Conservation (phyloP, 2,113 vertebrate species). For the Gambusia holbrooki region DNA sequence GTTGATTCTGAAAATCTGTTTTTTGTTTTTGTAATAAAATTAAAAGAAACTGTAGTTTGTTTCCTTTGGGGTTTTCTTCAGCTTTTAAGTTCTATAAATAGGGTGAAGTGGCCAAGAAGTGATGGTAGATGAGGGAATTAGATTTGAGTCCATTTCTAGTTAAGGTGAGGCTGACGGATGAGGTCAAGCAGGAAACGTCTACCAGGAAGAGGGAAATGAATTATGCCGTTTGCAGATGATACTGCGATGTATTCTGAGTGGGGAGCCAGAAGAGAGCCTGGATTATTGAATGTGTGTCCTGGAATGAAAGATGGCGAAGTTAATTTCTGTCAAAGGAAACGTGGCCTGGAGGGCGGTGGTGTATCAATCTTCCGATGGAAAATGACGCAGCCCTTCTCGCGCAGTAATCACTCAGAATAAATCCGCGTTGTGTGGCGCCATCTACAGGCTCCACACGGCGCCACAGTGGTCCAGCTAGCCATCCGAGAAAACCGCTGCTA, state of each 20-base stretch:
- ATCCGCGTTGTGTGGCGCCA: conserved; percentile 24
- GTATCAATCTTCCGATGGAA: conserved; percentile 12
- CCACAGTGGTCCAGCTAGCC: conserved; percentile 8
- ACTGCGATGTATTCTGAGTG: too few relatives aligned
- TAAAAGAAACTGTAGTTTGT: conserved; percentile 62
- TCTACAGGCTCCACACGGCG: conserved; percentile 14
- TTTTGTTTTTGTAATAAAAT: conserved; percentile 78
- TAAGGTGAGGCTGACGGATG: too few relatives aligned
- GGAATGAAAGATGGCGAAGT: too few relatives aligned
- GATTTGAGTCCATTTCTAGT: too few relatives aligned
- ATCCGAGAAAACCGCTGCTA: background rate
- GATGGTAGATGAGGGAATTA: too few relatives aligned
- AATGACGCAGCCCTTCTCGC: background rate
- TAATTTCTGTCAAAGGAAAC: background rate
- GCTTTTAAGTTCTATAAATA: background rate
- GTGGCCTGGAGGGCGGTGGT: conserved; percentile 20
- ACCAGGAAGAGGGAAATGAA: too few relatives aligned
- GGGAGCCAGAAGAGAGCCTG: too few relatives aligned
- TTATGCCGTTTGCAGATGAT: too few relatives aligned
- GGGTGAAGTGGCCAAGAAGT: too few relatives aligned
- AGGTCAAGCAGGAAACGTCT: too few relatives aligned
- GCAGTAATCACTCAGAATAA: conserved; percentile 1
- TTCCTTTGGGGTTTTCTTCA: conserved; percentile 9
- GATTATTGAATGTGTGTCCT: too few relatives aligned
- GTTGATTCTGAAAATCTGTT: conserved; percentile 66